phyloP scores from a whole-genome alignment of 2,113 vertebrate species.

The Lophotis ruficrista region DNA sequence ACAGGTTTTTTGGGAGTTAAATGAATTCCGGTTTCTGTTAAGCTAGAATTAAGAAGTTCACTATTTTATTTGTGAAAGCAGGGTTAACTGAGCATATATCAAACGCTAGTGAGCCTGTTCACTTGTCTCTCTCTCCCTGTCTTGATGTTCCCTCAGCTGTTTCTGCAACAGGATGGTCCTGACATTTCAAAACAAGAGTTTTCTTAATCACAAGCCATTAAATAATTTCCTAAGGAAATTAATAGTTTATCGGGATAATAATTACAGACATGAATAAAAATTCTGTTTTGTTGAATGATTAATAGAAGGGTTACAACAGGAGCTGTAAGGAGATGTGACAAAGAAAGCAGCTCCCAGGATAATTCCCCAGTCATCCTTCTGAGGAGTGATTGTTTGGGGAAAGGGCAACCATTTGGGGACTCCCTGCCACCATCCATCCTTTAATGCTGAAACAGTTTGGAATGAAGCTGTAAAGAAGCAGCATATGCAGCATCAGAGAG shows the following conservation, averaged over 20 bases:
- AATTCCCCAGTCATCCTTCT: background rate
- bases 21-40: background rate
- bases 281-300: background rate
- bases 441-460: background rate
- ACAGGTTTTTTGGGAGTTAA: background rate
- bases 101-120: background rate
- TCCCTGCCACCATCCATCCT: background rate
- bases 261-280: background rate
- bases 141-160: background rate
- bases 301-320: background rate
- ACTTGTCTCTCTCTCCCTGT: background rate
- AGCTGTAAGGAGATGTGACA: background rate
- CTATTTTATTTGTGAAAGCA: background rate
- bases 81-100: background rate
- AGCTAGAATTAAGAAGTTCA: background rate
- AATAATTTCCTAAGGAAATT: background rate
- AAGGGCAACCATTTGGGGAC: background rate
- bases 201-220: background rate
- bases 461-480: background rate
- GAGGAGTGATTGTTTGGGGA: background rate
- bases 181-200: background rate
- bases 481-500: background rate
- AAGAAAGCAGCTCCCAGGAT: background rate
- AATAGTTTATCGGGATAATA: background rate
- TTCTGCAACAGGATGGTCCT: background rate